Evolutionary conservation across 2,113 vertebrate genomes (phyloP).

Genomic region (Gymnogyps californianus): DNA sequence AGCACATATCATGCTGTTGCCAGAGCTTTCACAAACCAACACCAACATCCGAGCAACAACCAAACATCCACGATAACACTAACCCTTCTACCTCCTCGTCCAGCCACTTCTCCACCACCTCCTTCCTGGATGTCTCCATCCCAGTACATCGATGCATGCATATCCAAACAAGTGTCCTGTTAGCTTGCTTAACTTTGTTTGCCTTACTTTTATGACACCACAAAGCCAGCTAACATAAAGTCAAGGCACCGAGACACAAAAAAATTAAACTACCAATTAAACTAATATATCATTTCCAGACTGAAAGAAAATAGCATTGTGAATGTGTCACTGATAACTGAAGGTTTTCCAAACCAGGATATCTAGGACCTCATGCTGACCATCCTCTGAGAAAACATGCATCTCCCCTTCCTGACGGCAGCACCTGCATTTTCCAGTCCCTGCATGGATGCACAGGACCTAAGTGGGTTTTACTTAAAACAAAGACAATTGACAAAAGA

Average conservation of each 20-base stretch:
- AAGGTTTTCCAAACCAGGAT: not conserved
- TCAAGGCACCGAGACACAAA: not conserved
- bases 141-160: accelerated
- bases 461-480: not conserved
- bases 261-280: not conserved
- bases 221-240: not conserved
- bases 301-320: not conserved
- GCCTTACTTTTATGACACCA: not conserved
- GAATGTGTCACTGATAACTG: not conserved
- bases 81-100: not conserved
- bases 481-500: not conserved
- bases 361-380: not conserved
- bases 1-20: not conserved
- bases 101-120: not conserved
- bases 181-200: not conserved
- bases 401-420: not conserved
- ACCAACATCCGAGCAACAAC: not conserved
- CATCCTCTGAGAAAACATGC: not conserved
- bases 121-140: not conserved
- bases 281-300: not conserved
- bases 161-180: not conserved
- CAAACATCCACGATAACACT: not conserved
- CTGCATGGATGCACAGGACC: not conserved
- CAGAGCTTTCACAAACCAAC: not conserved
- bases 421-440: not conserved